Conservation (phyloP, 2,113 vertebrate genomes). For the Psophia crepitans region DNA sequence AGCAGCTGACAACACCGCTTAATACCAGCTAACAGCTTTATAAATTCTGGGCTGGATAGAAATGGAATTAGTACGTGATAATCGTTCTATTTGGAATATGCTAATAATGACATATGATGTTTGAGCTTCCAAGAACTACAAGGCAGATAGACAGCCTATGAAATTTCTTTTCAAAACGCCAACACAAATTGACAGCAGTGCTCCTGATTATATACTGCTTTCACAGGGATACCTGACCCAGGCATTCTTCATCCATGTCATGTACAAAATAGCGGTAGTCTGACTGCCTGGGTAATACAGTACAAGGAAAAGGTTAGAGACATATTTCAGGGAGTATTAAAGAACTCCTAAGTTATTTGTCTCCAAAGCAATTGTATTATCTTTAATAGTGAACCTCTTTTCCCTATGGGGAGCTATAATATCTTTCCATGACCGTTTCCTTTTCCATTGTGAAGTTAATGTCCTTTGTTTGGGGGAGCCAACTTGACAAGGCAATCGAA, state of each 20-base stretch:
- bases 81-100: background rate
- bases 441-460: background rate
- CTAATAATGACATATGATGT: background rate
- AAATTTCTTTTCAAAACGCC: background rate
- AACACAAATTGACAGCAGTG: background rate
- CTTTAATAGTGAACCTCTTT: background rate
- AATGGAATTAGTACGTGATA: background rate
- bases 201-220: background rate
- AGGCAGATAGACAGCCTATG: background rate
- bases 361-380: background rate
- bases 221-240: background rate
- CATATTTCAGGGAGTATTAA: constrained; percentile 1
- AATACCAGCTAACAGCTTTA: background rate
- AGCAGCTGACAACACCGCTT: background rate
- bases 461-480: background rate
- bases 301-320: background rate
- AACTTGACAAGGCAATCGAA: background rate
- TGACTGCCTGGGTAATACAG: background rate
- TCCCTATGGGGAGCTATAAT: background rate
- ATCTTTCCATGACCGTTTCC: background rate
- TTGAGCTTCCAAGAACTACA: background rate
- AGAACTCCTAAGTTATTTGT: background rate
- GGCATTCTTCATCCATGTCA: background rate
- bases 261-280: background rate
- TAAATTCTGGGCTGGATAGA: background rate